Base-by-base conservation (phyloP, 2,888 invertebrate species). In the Halictus quadricinctus region DNA sequence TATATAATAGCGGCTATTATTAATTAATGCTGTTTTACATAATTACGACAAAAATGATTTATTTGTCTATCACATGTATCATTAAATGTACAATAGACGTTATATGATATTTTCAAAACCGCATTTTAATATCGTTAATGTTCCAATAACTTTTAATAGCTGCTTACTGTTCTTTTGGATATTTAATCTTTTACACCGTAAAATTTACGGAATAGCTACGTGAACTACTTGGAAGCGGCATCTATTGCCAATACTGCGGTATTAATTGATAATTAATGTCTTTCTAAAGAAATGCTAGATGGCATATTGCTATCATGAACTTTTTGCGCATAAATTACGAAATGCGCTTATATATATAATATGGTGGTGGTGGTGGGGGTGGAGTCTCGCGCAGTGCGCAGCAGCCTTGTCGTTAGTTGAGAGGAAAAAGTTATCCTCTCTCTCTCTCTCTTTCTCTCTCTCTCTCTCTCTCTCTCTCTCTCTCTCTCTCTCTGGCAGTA, bases 21-120 rank as follows among this genome's bases (percentile, higher is more conserved):
- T 72, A 83, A 88, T 88, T 85, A 86, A 87, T 85, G 87, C 87
- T 89, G 78, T 84, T 88, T 88, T 89, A 84, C 88, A 88, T 87
- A 79, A 85, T 88, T 77, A 88, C 88, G 85, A 89, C 87, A 89
- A 83, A 58, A 25, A 79, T 76, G 76, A 78, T 84, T 87, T 83
- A 81, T 66, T 81, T 88, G 84, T 84, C 83, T 88, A 78, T 82
- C 86, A 89, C 66, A 82, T 85, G 78, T 77, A 66, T 77, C 69
- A 43, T 25, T 75, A 77, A 70, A 70, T 41, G 21, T 77, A 77
- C n/a, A 76, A 86, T 83, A 83, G 72, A 80, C 46, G 81, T 79
- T 80, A 76, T 72, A 81, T 41, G 18, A 76, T 79, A 83, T 41
- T 80, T 80, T 70, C 58, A 83, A 76, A 76, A 83, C 66, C 66